phyloP scores from a whole-genome alignment of 2,113 vertebrate species.

The Poeciliopsis occidentalis region DNA sequence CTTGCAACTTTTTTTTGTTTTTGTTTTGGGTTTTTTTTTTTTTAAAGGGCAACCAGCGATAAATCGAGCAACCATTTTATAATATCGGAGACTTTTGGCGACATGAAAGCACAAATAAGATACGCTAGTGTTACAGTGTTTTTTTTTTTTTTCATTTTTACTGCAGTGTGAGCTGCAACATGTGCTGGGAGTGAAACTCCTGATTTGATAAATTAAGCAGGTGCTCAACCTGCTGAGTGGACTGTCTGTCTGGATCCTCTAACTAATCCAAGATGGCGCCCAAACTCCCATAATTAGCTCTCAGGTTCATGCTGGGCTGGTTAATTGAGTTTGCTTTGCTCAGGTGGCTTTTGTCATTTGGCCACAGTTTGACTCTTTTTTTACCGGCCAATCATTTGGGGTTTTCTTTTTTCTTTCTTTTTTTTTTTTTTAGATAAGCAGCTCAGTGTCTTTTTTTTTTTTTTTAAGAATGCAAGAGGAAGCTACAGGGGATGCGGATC shows the following conservation, averaged over 20 bases:
- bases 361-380: slow-evolving; percentile 8
- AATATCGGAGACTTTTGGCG: too few relatives aligned
- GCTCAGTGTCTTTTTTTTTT: background rate
- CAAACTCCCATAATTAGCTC: slow-evolving; percentile 49
- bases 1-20: too few relatives aligned
- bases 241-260: slow-evolving; percentile 9
- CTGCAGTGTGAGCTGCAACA: background rate
- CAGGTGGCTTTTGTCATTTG: slow-evolving; percentile 53
- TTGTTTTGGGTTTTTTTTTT: too few relatives aligned
- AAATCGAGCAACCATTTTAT: too few relatives aligned
- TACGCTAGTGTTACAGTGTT: too few relatives aligned
- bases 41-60: too few relatives aligned
- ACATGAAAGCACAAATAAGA: too few relatives aligned
- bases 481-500: background rate
- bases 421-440: background rate
- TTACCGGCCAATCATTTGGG: background rate
- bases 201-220: slow-evolving; percentile 30
- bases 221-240: slow-evolving; percentile 30
- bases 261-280: slow-evolving; percentile 50
- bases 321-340: slow-evolving; percentile 61
- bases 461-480: slow-evolving; percentile 1
- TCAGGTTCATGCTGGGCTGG: slow-evolving; percentile 17
- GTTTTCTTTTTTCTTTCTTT: background rate
- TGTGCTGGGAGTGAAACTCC: background rate
- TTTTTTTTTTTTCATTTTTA: background rate